Conservation (phyloP, 2,797 vertebrate genomes). For the Salmo trutta region DNA sequence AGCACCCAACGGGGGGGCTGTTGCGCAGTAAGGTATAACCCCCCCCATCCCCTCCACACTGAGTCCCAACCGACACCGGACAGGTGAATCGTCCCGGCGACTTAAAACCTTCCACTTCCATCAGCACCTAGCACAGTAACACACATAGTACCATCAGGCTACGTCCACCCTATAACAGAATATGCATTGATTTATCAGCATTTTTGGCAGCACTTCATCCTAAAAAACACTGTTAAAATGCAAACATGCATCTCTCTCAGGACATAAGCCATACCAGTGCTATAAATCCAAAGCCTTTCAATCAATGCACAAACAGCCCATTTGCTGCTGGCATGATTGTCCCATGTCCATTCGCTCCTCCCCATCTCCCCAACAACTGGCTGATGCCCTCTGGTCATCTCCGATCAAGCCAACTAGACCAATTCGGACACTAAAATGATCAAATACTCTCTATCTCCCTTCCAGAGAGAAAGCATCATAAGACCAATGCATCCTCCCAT, state of each 20-base stretch:
- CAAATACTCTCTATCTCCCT: background rate
- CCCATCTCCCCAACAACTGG: background rate
- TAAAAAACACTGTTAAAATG: background rate
- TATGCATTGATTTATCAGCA: background rate
- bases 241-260: background rate
- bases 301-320: background rate
- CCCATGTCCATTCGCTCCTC: background rate
- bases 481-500: conserved; percentile 28
- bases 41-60: conserved; percentile 32
- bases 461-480: background rate
- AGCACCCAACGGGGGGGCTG: conserved; percentile 91
- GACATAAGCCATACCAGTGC: background rate
- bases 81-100: conserved; percentile 73
- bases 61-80: conserved; percentile 59
- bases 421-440: background rate
- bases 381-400: background rate
- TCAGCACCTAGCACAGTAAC: background rate
- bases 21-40: conserved; percentile 92
- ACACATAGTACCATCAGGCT: conserved; percentile 36
- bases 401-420: conserved; percentile 13
- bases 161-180: conserved; percentile 15
- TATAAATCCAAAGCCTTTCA: background rate
- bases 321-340: background rate
- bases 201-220: background rate
- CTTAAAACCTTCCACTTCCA: conserved; percentile 50